Evolutionary conservation across 2,888 invertebrate species (phyloP).

Genomic region (Cistogaster globosa): DNA sequence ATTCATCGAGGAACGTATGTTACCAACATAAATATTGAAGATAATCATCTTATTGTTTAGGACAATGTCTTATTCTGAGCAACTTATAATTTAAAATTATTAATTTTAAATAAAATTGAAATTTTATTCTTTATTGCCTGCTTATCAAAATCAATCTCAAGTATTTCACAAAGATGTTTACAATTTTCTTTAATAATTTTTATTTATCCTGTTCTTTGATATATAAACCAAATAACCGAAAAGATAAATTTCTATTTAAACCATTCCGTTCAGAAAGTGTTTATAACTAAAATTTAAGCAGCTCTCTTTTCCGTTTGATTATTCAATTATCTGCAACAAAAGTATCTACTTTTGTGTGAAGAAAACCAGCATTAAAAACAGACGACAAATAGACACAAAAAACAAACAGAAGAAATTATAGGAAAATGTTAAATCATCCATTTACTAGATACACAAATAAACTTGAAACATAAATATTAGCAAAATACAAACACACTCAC

Average conservation of each 20-base stretch:
- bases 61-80: too few species aligned
- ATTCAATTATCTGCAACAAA: neutral
- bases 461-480: constrained; percentile 23
- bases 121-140: too few species aligned
- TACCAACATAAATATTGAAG: too few species aligned
- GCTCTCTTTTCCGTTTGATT: neutral
- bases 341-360: neutral
- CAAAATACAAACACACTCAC: neutral
- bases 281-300: neutral
- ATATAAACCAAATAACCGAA: too few species aligned
- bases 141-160: too few species aligned
- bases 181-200: too few species aligned
- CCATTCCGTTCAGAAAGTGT: neutral
- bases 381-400: constrained; percentile 33
- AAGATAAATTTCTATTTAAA: neutral
- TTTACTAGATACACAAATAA: constrained; percentile 40
- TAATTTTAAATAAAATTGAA: too few species aligned
- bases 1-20: too few species aligned
- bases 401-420: constrained; percentile 12
- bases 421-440: constrained; percentile 51
- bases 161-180: too few species aligned
- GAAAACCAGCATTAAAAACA: neutral
- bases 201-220: too few species aligned
- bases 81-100: too few species aligned
- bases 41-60: too few species aligned